A percentile compares a stretch with the other conserved stretches of the same genome.
Conservation (phyloP, 2,797 vertebrate genomes). For the Microcaecilia unicolor region DNA sequence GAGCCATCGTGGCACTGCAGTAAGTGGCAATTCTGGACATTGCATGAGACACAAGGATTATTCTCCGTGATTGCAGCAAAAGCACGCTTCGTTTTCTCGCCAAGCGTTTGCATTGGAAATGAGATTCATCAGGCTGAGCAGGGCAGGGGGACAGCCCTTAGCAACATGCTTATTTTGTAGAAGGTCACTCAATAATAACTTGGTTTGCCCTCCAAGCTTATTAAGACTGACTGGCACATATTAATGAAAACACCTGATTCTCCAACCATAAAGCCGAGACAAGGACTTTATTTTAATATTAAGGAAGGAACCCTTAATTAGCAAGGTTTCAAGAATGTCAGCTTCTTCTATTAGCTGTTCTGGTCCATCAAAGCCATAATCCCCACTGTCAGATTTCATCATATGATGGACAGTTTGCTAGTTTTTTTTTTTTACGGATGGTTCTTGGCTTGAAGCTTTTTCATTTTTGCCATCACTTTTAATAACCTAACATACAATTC, state of each 20-base stretch:
- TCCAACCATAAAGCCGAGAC: constrained; percentile 73
- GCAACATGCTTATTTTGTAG: constrained; percentile 81
- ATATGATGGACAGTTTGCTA: constrained; percentile 68
- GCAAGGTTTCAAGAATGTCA: constrained; percentile 78
- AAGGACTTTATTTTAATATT: constrained; percentile 77
- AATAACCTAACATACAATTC: constrained; percentile 53
- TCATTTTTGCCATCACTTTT: constrained; percentile 56
- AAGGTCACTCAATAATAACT: constrained; percentile 81
- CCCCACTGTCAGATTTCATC: constrained; percentile 77
- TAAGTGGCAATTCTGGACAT: constrained; percentile 76
- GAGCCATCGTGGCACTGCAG: constrained; percentile 69
- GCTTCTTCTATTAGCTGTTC: constrained; percentile 76
- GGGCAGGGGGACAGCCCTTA: constrained; percentile 68
- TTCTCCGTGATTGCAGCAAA: constrained; percentile 79
- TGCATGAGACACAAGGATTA: constrained; percentile 79
- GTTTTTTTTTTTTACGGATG: constrained; percentile 49
- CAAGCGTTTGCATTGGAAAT: constrained; percentile 76
- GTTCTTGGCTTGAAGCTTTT: constrained; percentile 51
- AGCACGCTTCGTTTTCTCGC: constrained; percentile 77
- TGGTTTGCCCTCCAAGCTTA: constrained; percentile 70
- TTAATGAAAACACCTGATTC: constrained; percentile 78
- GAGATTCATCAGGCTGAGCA: constrained; percentile 65
- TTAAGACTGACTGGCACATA: constrained; percentile 82
- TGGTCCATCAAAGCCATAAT: constrained; percentile 78
- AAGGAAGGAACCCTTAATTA: constrained; percentile 75